Conservation (phyloP, 2,113 vertebrate genomes). For the Lagopus muta region DNA sequence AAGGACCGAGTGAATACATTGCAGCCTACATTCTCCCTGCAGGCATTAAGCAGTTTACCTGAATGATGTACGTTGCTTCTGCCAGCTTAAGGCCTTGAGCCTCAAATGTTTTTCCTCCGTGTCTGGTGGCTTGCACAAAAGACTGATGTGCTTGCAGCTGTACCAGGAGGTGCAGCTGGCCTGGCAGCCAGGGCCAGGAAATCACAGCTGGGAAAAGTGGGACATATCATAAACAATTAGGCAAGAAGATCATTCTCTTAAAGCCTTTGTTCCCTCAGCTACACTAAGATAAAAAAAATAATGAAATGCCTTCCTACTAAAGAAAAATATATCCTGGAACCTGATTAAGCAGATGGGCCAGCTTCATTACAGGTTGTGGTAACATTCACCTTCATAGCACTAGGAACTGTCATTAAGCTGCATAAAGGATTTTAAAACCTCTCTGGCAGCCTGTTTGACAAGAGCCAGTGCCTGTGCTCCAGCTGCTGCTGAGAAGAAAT, state of each 20-base stretch:
- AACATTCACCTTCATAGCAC: accelerated
- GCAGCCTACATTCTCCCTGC: conserved; percentile 33
- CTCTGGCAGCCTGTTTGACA: not conserved
- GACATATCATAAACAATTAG: not conserved
- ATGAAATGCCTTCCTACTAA: not conserved
- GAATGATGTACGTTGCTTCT: not conserved
- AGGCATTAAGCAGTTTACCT: conserved; percentile 14
- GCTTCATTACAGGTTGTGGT: accelerated
- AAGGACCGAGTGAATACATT: not conserved
- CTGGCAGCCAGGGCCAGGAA: not conserved
- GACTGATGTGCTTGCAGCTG: not conserved
- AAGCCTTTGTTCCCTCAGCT: not conserved
- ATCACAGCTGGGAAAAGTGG: not conserved
- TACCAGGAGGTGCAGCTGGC: not conserved
- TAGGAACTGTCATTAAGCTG: not conserved
- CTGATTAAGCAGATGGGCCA: not conserved
- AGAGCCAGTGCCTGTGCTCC: not conserved
- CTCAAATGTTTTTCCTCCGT: not conserved
- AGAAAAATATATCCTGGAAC: not conserved
- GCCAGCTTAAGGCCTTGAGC: not conserved
- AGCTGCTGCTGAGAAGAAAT: not conserved
- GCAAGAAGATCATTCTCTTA: not conserved
- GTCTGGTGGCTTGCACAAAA: not conserved
- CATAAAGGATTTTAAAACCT: not conserved
- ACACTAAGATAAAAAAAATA: not conserved